Evolutionary conservation across 2,797 vertebrate species (phyloP).

Genomic region (Morus bassanus): DNA sequence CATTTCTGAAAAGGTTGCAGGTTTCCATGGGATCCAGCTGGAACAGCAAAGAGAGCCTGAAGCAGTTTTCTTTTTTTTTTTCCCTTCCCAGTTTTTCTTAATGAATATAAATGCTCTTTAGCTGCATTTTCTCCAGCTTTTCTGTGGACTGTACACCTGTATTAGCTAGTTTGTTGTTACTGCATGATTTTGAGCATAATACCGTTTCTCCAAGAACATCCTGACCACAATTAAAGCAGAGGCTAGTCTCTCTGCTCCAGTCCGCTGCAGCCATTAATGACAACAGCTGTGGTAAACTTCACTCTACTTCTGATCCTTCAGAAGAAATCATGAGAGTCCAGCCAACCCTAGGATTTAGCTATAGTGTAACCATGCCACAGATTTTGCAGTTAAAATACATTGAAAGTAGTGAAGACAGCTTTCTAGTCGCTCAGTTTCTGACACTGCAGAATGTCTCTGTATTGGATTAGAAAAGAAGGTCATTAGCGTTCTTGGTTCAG

Average conservation of each 20-base stretch:
- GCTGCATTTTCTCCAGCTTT: neutral
- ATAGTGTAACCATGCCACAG: neutral
- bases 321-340: neutral
- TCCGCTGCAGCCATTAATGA: neutral
- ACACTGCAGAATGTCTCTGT: neutral
- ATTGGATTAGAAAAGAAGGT: neutral
- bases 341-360: neutral
- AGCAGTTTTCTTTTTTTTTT: neutral
- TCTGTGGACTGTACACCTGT: neutral
- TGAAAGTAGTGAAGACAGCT: neutral
- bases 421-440: neutral
- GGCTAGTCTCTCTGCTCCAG: neutral
- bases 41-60: neutral
- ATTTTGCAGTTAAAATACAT: constrained; percentile 6
- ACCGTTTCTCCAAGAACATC: neutral
- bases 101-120: neutral
- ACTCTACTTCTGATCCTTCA: neutral
- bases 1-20: neutral
- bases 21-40: constrained; percentile 22
- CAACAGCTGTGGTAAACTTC: neutral
- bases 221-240: neutral
- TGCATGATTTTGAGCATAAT: neutral
- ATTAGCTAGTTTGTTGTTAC: neutral
- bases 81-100: neutral
- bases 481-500: neutral